Base-by-base conservation (phyloP, 2,113 vertebrate genomes). In the Neotoma lepida region DNA sequence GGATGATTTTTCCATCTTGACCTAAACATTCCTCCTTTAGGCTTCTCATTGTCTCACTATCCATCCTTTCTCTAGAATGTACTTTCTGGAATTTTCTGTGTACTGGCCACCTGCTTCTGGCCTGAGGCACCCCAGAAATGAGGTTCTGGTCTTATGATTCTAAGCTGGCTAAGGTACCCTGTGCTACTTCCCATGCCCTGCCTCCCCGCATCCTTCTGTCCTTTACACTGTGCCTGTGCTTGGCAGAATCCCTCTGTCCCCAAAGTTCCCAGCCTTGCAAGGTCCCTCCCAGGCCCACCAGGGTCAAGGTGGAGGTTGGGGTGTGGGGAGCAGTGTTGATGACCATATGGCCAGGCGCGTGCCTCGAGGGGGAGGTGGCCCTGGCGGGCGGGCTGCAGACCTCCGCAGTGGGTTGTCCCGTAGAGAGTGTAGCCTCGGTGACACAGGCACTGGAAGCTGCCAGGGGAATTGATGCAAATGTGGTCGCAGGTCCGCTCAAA, bases 401-500 rank as follows among this genome's bases (percentile, higher is more conserved):
- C 99, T 99, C 99, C 99, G 63, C 99, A 99, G 98, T 99, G 99
- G 0, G 99, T 99, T 68, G 99, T 98, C 66, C 99, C 99, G 0
- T 99, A 99, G 92, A 99, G 98, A 1, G 98, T 99, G 97, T 99
- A 99, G 86, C 99, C 99, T n/a, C 98, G 99, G 94, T 99, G 98
- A 92, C 99, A 99, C 71, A 99, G 93, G 77, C 99, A 99, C 96
- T 99, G 99, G 39, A 99, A 99, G 97, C 99, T 99, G 81, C 99
- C 99, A 0, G 99, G 99, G 94, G 99, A 99, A 98, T 99, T 99
- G 98, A 99, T 98, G 94, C 99, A 99, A 93, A 98, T 98, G 98
- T 99, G 99, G 97, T 99, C 99, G 1, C 99, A 99, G 68, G 99
- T 99, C 94, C 99, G 98, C 97, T 99, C 99, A 4, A 99, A 99